A percentile compares a stretch with the other conserved stretches of the same genome.
Evolutionary conservation across 2,888 invertebrate genomes (phyloP).

Genomic region (Apodemia hepburni): DNA sequence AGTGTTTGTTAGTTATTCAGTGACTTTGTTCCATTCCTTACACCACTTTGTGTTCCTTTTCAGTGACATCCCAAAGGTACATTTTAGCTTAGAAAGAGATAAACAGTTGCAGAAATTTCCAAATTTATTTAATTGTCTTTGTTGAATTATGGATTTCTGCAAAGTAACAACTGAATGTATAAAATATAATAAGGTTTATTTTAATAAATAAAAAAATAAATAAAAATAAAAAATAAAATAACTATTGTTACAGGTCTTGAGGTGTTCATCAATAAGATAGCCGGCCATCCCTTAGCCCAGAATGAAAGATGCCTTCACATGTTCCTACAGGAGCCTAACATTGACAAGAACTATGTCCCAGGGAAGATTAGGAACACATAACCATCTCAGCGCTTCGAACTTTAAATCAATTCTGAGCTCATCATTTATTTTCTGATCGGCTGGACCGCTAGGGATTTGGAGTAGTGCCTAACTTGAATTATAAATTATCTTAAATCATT

Average conservation of each 20-base stretch:
- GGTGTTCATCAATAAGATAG: slow-evolving; percentile 99
- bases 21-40: no score
- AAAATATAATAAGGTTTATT: no score
- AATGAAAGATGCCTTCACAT: slow-evolving; percentile 99
- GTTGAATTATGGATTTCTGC: no score
- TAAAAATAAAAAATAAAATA: no score
- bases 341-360: slow-evolving; percentile 99
- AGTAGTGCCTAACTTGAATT: slow-evolving; percentile 20
- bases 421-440: slow-evolving; percentile 19
- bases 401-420: slow-evolving; percentile 45
- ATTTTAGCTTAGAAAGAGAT: no score
- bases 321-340: slow-evolving; percentile 98
- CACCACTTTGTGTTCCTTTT: no score
- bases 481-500: slow-evolving; percentile 15
- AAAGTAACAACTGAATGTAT: no score
- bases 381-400: slow-evolving; percentile 38
- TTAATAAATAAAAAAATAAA: no score
- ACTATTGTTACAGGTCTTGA: slow-evolving; percentile 83
- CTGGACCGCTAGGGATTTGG: slow-evolving; percentile 18
- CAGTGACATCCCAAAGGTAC: no score
- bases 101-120: no score
- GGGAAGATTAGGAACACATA: slow-evolving; percentile 99
- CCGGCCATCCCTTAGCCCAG: slow-evolving; percentile 98
- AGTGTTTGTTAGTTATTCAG: no score
- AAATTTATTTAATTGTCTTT: no score